These are phyloP conservation scores for Proctacanthus coquilletti DNA, from an alignment of 1,140 invertebrate genomes.

Conservation along the genomic window DNA sequence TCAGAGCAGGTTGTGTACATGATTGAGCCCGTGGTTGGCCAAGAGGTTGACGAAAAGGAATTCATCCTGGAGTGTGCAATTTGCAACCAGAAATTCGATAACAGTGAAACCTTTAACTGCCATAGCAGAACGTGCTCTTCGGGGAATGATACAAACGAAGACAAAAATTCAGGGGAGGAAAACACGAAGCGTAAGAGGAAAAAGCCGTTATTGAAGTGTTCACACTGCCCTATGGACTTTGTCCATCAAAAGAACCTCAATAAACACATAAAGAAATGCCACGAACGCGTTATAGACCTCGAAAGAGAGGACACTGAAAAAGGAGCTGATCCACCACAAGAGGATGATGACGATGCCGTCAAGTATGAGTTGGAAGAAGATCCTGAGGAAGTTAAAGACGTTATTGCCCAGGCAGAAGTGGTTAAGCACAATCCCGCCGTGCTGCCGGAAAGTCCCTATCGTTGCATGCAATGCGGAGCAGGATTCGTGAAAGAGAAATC, in stretches of 20 bases:
- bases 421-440: slow-evolving; percentile 15
- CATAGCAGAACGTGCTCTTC: neutral
- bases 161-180: no score
- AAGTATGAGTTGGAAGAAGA: neutral
- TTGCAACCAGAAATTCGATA: slow-evolving; percentile 9
- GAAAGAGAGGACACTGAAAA: neutral
- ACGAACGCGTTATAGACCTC: neutral
- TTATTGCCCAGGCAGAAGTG: no score
- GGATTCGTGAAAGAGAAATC: slow-evolving; percentile 15
- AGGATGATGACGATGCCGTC: slow-evolving; percentile 5
- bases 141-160: no score
- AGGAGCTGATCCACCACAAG: neutral
- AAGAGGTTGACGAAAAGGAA: slow-evolving; percentile 11
- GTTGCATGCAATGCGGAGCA: slow-evolving; percentile 17
- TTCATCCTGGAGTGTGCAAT: slow-evolving; percentile 9
- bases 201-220: slow-evolving; percentile 6
- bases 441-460: slow-evolving; percentile 14
- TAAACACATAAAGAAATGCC: slow-evolving; percentile 5
- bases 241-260: slow-evolving; percentile 6
- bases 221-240: slow-evolving; percentile 8
- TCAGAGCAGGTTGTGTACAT: no score
- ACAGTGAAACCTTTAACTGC: neutral
- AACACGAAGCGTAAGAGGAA: no score
- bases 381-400: neutral
- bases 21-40: slow-evolving; percentile 15